A percentile compares a stretch with the other conserved stretches of the same genome.
Conservation (phyloP, 2,113 vertebrate species). For the Eudorcas thomsonii region DNA sequence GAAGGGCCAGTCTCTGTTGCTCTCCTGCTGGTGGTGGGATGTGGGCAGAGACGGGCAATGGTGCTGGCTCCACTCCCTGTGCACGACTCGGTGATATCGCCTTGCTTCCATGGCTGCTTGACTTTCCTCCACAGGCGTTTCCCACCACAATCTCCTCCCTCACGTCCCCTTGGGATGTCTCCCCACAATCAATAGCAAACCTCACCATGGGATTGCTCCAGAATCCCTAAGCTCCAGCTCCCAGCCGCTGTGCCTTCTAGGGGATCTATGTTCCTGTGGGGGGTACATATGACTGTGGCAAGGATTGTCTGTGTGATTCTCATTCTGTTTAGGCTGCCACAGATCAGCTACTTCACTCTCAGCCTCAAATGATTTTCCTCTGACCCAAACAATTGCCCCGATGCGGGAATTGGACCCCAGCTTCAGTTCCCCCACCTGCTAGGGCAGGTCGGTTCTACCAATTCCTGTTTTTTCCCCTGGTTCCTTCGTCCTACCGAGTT, state of each 20-base stretch:
- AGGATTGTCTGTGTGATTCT: neutral
- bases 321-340: rapidly evolving
- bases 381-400: neutral
- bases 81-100: neutral
- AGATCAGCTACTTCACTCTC: neutral
- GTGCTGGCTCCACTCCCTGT: neutral
- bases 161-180: neutral
- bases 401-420: neutral
- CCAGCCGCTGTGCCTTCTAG: neutral
- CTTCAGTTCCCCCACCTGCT: rapidly evolving
- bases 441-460: neutral
- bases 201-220: neutral
- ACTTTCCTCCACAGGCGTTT: neutral
- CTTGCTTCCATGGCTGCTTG: neutral
- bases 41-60: neutral
- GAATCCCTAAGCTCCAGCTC: neutral
- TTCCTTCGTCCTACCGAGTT: neutral
- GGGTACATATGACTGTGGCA: neutral
- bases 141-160: neutral
- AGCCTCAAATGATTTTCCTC: neutral
- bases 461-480: neutral
- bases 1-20: neutral
- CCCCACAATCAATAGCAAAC: neutral
- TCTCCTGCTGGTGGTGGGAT: neutral
- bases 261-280: neutral